Conservation (phyloP, 2,888 invertebrate genomes). For the Osedax frankpressi region DNA sequence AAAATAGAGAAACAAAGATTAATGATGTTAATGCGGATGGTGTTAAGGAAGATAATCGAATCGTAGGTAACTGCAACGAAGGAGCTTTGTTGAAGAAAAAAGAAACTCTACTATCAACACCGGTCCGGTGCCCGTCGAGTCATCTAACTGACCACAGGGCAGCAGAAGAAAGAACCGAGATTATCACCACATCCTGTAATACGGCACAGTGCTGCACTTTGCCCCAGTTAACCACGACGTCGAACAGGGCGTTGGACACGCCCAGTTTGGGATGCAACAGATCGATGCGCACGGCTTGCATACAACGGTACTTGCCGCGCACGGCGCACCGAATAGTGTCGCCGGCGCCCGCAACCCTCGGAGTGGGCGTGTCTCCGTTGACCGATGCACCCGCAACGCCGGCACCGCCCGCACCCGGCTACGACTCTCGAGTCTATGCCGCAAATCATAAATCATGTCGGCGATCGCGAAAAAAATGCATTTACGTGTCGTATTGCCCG, state of each 20-base stretch:
- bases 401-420: neutral
- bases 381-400: neutral
- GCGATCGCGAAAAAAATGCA: constrained; percentile 34
- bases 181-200: too few species aligned
- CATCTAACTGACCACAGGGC: too few species aligned
- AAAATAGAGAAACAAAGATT: too few species aligned
- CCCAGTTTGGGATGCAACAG: neutral
- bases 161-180: too few species aligned
- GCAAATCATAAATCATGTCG: neutral
- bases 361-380: neutral
- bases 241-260: too few species aligned
- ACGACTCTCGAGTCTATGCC: too few species aligned
- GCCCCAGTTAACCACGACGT: neutral
- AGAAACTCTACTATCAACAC: too few species aligned
- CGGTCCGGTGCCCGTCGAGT: too few species aligned
- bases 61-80: too few species aligned
- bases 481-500: constrained; percentile 42
- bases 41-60: too few species aligned
- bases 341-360: neutral
- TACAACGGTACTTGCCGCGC: neutral
- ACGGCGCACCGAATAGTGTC: neutral
- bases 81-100: too few species aligned
- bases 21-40: too few species aligned
- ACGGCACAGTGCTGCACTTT: neutral
- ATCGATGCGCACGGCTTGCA: neutral